A percentile compares a stretch with the other conserved stretches of the same genome.
These are phyloP conservation scores for Machaerirhynchus nigripectus DNA, from an alignment of 2,113 vertebrate species.

Conservation along the genomic window DNA sequence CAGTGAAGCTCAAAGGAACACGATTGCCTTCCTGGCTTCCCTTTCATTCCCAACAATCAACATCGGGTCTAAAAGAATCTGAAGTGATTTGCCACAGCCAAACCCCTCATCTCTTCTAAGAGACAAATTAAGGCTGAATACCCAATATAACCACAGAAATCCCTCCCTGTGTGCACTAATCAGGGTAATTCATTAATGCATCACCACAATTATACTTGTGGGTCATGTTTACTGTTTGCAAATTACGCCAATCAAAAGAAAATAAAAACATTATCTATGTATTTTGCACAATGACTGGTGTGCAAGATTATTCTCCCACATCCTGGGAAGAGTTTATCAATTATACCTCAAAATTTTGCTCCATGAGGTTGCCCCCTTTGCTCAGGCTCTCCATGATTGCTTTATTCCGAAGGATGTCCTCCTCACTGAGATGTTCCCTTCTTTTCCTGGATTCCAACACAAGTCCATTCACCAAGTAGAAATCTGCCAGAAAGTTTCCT, in stretches of 20 bases:
- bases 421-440: slow-evolving; percentile 95
- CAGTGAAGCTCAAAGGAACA: background rate
- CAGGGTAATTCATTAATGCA: background rate
- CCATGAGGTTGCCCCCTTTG: slow-evolving; percentile 94
- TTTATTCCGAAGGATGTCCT: slow-evolving; percentile 97
- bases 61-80: background rate
- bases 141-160: background rate
- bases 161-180: background rate
- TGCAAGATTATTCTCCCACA: background rate
- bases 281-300: background rate
- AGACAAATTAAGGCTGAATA: slow-evolving; percentile 3
- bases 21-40: background rate
- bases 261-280: background rate
- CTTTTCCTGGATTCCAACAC: slow-evolving; percentile 96
- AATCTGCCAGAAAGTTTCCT: slow-evolving; percentile 96
- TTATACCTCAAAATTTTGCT: slow-evolving; percentile 94
- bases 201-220: background rate
- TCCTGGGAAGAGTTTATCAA: background rate
- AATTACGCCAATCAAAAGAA: background rate
- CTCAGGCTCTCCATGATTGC: slow-evolving; percentile 99
- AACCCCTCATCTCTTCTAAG: background rate
- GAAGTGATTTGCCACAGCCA: background rate
- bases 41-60: background rate
- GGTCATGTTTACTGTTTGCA: background rate
- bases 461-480: slow-evolving; percentile 95